Evolutionary conservation across 2,113 vertebrate genomes (phyloP), one percentile per base, ranked within the genome.

Genomic region (Actenoides hombroni): DNA sequence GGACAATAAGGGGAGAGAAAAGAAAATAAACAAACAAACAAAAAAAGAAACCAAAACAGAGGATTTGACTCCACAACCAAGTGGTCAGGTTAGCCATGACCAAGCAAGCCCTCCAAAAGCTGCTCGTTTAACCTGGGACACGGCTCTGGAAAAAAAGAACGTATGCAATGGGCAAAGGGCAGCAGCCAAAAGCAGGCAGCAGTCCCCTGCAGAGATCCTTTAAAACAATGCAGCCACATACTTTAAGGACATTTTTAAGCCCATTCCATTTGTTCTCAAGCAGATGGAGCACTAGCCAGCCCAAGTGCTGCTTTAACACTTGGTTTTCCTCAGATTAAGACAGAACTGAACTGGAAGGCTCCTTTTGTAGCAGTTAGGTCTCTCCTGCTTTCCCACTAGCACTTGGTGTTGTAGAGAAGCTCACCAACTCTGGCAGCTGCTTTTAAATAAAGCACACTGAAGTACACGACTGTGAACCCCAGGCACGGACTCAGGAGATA

Each of bases 211-310:
- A 73, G n/a, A 91, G 39, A 73, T 56, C 37, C 63, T 67, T 74
- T 73, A 20, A 63, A 90, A 94, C 89, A 95, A 87, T 65, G 70
- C 86, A 89, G 77, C 29, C 85, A 64, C 92, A 88, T 82, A 86
- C 60, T 92, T 83, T 10, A 71, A 77, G 56, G 77, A 70, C 77
- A 48, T 75, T 78, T 94, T 53, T 44, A 70, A 89, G 77, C 40
- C 82, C 64, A 53, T 81, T 90, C 51, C 63, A 71, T 91, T 95
- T 96, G 86, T 89, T 86, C 88, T 65, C 74, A 92, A 88, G 42
- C 92, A 97, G 89, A 93, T 95, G 89, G 57, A 92, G 67, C 57
- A 68, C 65, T 13, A 51, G 40, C 33, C 53, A 81, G 57, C 24
- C 74, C 74, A 51, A 94, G 28, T 11, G 39, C 12, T 16, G 19